Conservation (phyloP, 1,140 invertebrate species). For the Drosophila kohkoa region DNA sequence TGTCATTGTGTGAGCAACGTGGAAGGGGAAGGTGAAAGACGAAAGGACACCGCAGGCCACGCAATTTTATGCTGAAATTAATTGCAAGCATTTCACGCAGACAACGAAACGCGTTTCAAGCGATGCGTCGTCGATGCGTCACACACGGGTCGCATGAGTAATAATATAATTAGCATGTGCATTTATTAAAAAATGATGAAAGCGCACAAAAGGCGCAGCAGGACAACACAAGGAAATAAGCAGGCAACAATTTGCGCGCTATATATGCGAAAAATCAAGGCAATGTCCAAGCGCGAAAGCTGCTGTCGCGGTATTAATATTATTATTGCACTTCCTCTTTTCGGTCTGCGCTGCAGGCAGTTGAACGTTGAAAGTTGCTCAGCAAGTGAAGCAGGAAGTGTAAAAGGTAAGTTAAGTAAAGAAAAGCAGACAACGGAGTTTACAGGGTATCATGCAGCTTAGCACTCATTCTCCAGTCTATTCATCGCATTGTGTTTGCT, state of each 20-base stretch:
- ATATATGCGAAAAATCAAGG: conserved; percentile 62
- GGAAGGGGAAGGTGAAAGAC: too few species aligned
- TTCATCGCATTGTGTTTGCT: background rate
- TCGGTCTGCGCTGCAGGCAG: background rate
- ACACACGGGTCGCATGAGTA: conserved; percentile 74
- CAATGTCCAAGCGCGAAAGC: conserved; percentile 35
- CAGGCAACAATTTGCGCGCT: conserved; percentile 38
- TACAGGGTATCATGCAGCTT: background rate
- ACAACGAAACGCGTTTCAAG: conserved; percentile 9
- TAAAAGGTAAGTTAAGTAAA: too few species aligned
- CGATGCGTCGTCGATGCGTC: conserved; percentile 15
- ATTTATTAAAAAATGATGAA: conserved; percentile 82
- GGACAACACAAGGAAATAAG: conserved; percentile 16
- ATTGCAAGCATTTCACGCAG: conserved; percentile 71
- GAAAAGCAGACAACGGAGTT: background rate
- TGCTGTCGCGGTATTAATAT: conserved; percentile 62
- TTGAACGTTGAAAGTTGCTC: too few species aligned
- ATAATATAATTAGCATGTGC: conserved; percentile 82
- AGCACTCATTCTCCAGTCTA: background rate
- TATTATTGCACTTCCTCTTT: conserved; percentile 67
- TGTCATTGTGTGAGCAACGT: conserved; percentile 50
- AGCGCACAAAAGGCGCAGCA: conserved; percentile 61
- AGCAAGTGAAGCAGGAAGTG: too few species aligned
- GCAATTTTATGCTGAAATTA: conserved; percentile 81
- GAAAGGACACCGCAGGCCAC: conserved; percentile 68